phyloP scores from a whole-genome alignment of 1,140 invertebrate species.

The Marisa cornuarietis region DNA sequence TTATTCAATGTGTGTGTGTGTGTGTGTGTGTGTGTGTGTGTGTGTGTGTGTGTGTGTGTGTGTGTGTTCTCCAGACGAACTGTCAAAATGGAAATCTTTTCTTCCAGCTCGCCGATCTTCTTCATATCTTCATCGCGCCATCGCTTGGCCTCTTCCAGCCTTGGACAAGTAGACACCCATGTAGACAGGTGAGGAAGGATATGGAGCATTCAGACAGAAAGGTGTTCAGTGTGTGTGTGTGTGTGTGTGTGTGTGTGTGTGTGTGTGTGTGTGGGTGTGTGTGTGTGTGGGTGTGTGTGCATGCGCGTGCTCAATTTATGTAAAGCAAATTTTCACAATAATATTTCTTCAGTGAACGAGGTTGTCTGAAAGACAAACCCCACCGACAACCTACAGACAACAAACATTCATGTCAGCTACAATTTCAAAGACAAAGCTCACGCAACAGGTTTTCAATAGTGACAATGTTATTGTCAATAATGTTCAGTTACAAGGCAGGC shows the following conservation, averaged over 20 bases:
- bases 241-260: too few species aligned
- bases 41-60: too few species aligned
- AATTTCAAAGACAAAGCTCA: too few species aligned
- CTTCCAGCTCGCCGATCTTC: neutral
- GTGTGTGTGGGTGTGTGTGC: too few species aligned
- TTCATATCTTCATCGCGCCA: neutral
- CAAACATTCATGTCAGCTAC: neutral
- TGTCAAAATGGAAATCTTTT: too few species aligned
- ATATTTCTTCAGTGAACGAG: neutral
- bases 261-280: too few species aligned
- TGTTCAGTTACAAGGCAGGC: too few species aligned
- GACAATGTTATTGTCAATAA: too few species aligned
- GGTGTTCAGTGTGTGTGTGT: neutral
- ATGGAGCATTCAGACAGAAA: neutral
- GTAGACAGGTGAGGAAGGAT: neutral
- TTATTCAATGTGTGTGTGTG: too few species aligned
- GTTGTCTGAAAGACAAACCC: neutral
- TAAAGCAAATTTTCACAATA: neutral
- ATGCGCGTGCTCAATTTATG: too few species aligned
- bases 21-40: too few species aligned
- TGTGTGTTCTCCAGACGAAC: neutral
- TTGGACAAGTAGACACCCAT: neutral
- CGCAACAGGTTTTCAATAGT: too few species aligned
- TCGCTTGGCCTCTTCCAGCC: neutral
- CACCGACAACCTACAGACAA: neutral